phyloP scores from a whole-genome alignment of 2,888 invertebrate species.

The Meta bourneti region DNA sequence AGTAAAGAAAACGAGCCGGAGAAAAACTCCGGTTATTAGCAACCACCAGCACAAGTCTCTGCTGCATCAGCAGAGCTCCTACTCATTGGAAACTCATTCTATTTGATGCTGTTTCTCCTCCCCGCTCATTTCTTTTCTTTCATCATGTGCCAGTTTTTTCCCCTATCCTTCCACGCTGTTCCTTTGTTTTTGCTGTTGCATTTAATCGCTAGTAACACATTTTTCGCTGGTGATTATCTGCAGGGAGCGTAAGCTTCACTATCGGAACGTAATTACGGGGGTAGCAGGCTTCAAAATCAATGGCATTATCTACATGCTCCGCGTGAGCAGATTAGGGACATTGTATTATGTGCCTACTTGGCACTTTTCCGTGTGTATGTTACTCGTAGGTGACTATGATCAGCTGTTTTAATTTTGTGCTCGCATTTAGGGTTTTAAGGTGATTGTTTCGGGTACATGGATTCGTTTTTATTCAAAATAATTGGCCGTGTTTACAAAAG shows the following conservation, averaged over 20 bases:
- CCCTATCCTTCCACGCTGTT: not conserved
- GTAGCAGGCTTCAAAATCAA: conserved; percentile 31
- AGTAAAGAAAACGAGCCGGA: not conserved
- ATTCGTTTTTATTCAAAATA: no score
- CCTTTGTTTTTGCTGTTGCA: conserved; percentile 24
- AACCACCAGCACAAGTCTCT: not conserved
- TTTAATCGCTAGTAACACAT: conserved; percentile 53
- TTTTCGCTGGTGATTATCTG: conserved; percentile 54
- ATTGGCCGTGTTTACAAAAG: no score
- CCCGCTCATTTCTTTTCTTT: not conserved
- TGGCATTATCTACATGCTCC: conserved; percentile 41
- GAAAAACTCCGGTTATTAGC: conserved; percentile 25
- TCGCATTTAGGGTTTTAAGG: no score
- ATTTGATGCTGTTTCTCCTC: not conserved
- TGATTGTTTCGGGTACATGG: no score
- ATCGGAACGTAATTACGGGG: conserved; percentile 58
- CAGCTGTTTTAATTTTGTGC: not conserved
- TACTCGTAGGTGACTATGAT: not conserved
- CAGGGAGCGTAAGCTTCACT: conserved; percentile 16
- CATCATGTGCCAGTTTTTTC: not conserved
- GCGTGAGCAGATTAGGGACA: conserved; percentile 1
- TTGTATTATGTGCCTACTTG: conserved; percentile 1
- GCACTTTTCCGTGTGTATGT: not conserved
- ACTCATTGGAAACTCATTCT: conserved; percentile 55
- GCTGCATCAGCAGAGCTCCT: conserved; percentile 41